Evolutionary conservation across 2,888 invertebrate genomes (phyloP).

Genomic region (Incurvaria masculella): DNA sequence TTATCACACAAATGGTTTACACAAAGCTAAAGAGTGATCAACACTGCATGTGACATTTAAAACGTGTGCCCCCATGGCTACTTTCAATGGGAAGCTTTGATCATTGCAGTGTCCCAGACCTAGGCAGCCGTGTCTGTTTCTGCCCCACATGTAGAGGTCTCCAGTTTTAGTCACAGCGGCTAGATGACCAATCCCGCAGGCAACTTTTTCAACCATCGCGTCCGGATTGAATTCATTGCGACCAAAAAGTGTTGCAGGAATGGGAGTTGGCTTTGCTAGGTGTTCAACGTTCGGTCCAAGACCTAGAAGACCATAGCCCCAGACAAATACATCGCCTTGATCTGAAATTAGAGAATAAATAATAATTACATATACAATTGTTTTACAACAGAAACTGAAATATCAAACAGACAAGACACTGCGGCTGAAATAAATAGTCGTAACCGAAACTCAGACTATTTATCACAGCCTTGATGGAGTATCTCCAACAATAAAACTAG

Average conservation of each 20-base stretch:
- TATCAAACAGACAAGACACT: too few species aligned
- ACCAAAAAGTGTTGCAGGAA: slow-evolving; percentile 84
- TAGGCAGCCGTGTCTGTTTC: slow-evolving; percentile 78
- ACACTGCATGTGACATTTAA: slow-evolving; percentile 75
- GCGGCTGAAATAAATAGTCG: too few species aligned
- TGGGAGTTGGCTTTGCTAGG: slow-evolving; percentile 61
- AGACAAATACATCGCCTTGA: slow-evolving; percentile 80
- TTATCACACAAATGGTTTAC: slow-evolving; percentile 64
- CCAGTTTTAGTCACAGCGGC: slow-evolving; percentile 81
- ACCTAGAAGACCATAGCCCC: slow-evolving; percentile 94
- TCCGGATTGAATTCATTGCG: slow-evolving; percentile 77
- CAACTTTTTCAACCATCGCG: slow-evolving; percentile 61
- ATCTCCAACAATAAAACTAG: too few species aligned
- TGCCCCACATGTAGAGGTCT: slow-evolving; percentile 90
- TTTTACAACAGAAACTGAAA: too few species aligned
- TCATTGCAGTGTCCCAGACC: slow-evolving; percentile 79
- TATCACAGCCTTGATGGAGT: background rate
- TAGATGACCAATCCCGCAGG: slow-evolving; percentile 72
- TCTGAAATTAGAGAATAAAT: too few species aligned
- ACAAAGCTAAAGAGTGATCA: slow-evolving; percentile 79
- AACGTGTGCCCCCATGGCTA: slow-evolving; percentile 73
- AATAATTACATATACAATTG: too few species aligned
- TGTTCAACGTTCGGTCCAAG: slow-evolving; percentile 76
- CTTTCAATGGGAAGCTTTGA: slow-evolving; percentile 87
- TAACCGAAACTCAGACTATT: too few species aligned